Evolutionary conservation across 2,888 invertebrate genomes (phyloP).

Genomic region (Acleris literana): DNA sequence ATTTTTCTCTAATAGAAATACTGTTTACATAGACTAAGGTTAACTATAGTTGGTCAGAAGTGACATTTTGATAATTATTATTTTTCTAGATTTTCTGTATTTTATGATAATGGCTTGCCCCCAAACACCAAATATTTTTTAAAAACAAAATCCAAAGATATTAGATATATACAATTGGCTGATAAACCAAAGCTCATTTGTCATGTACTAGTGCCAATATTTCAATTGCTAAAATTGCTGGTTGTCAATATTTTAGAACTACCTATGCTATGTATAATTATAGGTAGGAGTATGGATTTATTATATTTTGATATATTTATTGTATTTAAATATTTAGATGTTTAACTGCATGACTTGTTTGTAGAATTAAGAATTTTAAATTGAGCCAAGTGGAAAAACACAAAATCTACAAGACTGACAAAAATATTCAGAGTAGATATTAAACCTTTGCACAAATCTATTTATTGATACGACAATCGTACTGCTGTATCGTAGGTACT

Average conservation of each 20-base stretch:
- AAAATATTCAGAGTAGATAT: constrained; percentile 82
- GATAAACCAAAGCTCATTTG: constrained; percentile 55
- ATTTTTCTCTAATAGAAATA: constrained; percentile 3
- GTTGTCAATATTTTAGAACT: constrained; percentile 64
- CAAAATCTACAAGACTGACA: constrained; percentile 83
- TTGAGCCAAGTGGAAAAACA: constrained; percentile 78
- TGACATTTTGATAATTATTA: no score
- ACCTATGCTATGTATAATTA: constrained; percentile 57
- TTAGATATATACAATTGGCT: not conserved
- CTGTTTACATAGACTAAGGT: constrained; percentile 6
- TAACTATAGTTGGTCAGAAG: constrained; percentile 1
- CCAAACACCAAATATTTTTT: constrained; percentile 16
- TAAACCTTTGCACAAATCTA: constrained; percentile 75
- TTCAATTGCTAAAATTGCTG: constrained; percentile 55
- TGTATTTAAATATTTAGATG: constrained; percentile 73
- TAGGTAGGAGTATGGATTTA: constrained; percentile 66
- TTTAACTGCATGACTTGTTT: constrained; percentile 78
- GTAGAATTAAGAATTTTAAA: constrained; percentile 68
- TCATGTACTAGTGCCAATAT: constrained; percentile 69
- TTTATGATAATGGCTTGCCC: constrained; percentile 17
- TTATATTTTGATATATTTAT: constrained; percentile 77
- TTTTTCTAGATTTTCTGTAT: no score
- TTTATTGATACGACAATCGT: constrained; percentile 59
- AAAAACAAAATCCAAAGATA: constrained; percentile 18
- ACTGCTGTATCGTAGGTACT: constrained; percentile 60